A percentile compares a stretch with the other conserved stretches of the same genome.
Evolutionary conservation across 1,140 invertebrate genomes (phyloP).

Genomic region (Platyscapa corneri): DNA sequence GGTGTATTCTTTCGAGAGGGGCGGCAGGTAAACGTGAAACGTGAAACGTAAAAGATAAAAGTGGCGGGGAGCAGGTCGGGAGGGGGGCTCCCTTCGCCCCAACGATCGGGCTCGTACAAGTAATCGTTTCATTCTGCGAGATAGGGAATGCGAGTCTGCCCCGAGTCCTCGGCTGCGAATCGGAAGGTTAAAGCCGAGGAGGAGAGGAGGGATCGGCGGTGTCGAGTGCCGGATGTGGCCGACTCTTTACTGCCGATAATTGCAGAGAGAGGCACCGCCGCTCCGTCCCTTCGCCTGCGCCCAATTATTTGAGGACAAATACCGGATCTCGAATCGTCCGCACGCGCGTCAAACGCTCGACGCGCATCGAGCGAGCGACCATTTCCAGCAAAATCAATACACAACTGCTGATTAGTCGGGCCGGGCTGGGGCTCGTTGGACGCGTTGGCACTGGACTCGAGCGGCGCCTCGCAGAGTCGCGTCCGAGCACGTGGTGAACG

Average conservation of each 20-base stretch:
- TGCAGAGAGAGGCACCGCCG: conserved; percentile 66
- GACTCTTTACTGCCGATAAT: conserved; percentile 74
- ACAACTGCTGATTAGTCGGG: too few species aligned
- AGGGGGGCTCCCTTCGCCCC: neutral
- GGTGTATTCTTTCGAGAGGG: neutral
- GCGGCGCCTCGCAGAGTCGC: neutral
- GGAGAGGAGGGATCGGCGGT: neutral
- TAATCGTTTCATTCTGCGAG: conserved; percentile 38
- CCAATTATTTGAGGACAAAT: conserved; percentile 73
- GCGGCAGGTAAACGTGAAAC: too few species aligned
- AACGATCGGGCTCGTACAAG: neutral
- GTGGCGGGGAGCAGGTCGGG: too few species aligned
- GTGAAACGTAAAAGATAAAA: too few species aligned
- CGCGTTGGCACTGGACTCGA: too few species aligned
- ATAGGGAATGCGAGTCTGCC: neutral
- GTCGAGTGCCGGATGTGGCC: conserved; percentile 71
- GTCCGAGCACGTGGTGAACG: too few species aligned
- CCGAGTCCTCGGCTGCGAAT: neutral
- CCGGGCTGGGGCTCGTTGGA: too few species aligned
- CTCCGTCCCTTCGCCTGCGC: conserved; percentile 39
- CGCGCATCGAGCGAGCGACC: neutral
- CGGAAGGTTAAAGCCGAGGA: conserved; percentile 1
- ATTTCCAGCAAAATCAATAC: neutral
- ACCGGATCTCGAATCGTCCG: conserved; percentile 9
- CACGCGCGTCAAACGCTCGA: neutral